phyloP scores from a whole-genome alignment of 2,797 vertebrate genomes.

The Acanthurus lineatus region DNA sequence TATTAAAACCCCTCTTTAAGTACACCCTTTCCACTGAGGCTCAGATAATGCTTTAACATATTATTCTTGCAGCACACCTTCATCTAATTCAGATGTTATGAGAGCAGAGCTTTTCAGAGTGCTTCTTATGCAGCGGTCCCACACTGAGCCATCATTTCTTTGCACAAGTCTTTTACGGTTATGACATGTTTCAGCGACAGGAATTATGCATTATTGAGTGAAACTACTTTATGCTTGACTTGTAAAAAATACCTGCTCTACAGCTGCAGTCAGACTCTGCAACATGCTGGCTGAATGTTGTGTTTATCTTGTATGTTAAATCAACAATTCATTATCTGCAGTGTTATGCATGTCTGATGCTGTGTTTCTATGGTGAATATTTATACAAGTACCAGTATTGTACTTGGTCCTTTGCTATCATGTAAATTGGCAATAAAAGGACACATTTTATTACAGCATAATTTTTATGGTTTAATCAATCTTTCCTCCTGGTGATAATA shows the following conservation, averaged over 20 bases:
- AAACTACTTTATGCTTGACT: slow-evolving; percentile 57
- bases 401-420: not conserved
- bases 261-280: slow-evolving; percentile 29
- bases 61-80: slow-evolving; percentile 27
- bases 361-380: not conserved
- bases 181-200: slow-evolving; percentile 65
- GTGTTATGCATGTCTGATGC: not conserved
- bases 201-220: slow-evolving; percentile 69
- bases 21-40: slow-evolving; percentile 5
- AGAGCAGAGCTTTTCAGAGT: slow-evolving; percentile 45
- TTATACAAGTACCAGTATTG: not conserved
- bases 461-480: not conserved
- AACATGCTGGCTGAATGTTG: slow-evolving; percentile 29
- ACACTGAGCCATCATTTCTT: slow-evolving; percentile 50
- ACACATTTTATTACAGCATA: not conserved
- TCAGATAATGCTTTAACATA: slow-evolving; percentile 9
- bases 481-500: not conserved
- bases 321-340: slow-evolving; percentile 12
- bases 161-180: slow-evolving; percentile 51
- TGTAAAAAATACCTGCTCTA: slow-evolving; percentile 44
- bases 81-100: slow-evolving; percentile 57
- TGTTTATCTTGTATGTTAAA: slow-evolving; percentile 22
- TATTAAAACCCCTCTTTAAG: slow-evolving; percentile 16
- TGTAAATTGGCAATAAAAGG: not conserved
- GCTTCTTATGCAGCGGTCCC: slow-evolving; percentile 54